phyloP scores from a whole-genome alignment of 2,888 invertebrate genomes.

The Caenorhabditis parvicauda region DNA sequence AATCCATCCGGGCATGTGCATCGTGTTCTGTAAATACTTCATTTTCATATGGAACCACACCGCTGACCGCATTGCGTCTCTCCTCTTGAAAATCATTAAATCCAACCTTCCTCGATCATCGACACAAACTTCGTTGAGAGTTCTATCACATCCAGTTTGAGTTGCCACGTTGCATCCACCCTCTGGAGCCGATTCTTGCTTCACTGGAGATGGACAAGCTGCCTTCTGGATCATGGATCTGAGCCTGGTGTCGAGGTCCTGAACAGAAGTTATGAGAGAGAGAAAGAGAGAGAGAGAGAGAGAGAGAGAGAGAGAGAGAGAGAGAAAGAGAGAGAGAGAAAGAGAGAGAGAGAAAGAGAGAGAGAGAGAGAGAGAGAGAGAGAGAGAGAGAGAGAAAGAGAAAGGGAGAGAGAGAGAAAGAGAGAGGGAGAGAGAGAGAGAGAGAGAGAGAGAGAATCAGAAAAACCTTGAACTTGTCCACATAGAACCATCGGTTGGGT shows the following conservation, averaged over 20 bases:
- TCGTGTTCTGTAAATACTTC: slow-evolving; percentile 8
- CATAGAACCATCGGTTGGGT: slow-evolving; percentile 61
- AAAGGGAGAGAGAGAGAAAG: too few species aligned
- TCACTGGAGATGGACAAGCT: slow-evolving; percentile 52
- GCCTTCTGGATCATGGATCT: slow-evolving; percentile 62
- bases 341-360: too few species aligned
- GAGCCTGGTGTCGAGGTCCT: slow-evolving; percentile 59
- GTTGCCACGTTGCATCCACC: slow-evolving; percentile 55
- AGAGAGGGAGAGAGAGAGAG: not conserved
- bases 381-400: too few species aligned
- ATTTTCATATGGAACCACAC: not conserved
- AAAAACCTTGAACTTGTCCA: slow-evolving; percentile 61
- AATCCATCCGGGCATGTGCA: slow-evolving; percentile 60
- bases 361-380: too few species aligned
- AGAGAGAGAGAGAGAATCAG: too few species aligned
- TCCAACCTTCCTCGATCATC: slow-evolving; percentile 23
- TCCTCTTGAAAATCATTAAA: not conserved
- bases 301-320: too few species aligned
- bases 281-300: not conserved
- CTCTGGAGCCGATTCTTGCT: slow-evolving; percentile 23
- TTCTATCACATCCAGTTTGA: slow-evolving; percentile 60
- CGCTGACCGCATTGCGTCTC: not conserved
- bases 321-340: too few species aligned
- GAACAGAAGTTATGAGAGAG: not conserved
- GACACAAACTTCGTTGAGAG: slow-evolving; percentile 56